Conservation (phyloP, 1,140 invertebrate species). For the Aleiodes sp. region DNA sequence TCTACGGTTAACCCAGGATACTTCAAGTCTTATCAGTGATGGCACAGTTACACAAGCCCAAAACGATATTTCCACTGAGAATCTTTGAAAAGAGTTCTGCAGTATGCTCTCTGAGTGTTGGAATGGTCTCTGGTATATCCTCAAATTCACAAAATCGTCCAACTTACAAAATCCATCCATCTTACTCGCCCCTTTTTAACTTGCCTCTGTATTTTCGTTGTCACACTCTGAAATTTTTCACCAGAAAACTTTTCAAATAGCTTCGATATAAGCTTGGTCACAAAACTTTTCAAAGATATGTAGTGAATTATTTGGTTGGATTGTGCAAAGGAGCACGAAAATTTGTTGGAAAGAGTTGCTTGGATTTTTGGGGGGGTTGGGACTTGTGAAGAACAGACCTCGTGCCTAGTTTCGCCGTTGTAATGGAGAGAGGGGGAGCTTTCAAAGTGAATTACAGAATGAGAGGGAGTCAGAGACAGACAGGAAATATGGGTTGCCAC, state of each 20-base stretch:
- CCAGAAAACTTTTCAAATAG: conserved; percentile 6
- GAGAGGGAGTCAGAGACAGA: background rate
- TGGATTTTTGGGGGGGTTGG: too few species aligned
- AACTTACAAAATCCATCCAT: conserved; percentile 5
- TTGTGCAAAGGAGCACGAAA: background rate
- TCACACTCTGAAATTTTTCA: conserved; percentile 2
- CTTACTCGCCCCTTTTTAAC: background rate
- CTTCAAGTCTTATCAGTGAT: conserved; percentile 6
- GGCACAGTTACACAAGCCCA: conserved; percentile 15
- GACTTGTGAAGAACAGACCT: background rate
- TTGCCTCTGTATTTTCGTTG: background rate
- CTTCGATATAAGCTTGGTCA: background rate
- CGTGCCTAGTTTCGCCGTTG: background rate
- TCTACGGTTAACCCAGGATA: conserved; percentile 5
- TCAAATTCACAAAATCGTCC: conserved; percentile 4
- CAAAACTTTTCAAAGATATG: background rate
- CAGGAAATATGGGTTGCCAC: conserved; percentile 11
- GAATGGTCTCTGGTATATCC: background rate
- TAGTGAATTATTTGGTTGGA: background rate
- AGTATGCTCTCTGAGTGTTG: background rate
- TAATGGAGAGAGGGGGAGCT: background rate
- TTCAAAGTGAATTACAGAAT: background rate
- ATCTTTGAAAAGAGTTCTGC: background rate
- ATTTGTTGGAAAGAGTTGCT: background rate
- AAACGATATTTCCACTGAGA: conserved; percentile 8